Evolutionary conservation across 2,888 invertebrate species (phyloP).

Genomic region (Drosophila nr. medialis): DNA sequence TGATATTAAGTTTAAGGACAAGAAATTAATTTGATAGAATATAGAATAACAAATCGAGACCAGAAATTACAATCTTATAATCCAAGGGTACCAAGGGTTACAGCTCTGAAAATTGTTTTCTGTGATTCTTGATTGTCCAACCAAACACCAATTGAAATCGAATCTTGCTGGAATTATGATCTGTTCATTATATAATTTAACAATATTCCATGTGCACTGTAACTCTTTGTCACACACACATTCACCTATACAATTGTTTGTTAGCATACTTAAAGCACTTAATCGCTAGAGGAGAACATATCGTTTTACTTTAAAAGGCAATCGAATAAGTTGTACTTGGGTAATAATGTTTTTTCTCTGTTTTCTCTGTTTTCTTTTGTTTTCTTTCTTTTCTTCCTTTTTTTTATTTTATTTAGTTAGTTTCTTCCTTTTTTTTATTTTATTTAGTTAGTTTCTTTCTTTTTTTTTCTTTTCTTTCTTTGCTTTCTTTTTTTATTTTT

Average conservation of each 20-base stretch:
- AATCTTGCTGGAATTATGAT: neutral
- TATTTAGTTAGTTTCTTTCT: neutral
- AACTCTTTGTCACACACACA: constrained; percentile 16
- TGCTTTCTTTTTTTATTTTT: neutral
- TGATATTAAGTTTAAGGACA: neutral
- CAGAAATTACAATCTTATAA: neutral
- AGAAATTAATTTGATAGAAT: neutral
- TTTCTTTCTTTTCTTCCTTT: neutral
- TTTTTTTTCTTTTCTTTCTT: too few relatives aligned
- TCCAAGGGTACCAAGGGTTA: neutral
- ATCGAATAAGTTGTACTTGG: constrained; percentile 55
- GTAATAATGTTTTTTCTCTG: constrained; percentile 13
- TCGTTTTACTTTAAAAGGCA: constrained; percentile 54
- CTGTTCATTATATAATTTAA: constrained; percentile 2
- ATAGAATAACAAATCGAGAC: neutral
- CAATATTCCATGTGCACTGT: constrained; percentile 10
- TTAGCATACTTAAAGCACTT: constrained; percentile 49
- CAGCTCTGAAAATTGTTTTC: constrained; percentile 8
- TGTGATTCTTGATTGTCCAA: neutral
- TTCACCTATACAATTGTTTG: constrained; percentile 3
- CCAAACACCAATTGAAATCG: constrained; percentile 4
- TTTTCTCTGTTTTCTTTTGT: neutral
- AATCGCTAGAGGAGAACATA: constrained; percentile 47
- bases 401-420: constrained; percentile 9
- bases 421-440: too few relatives aligned